Conservation (phyloP, 2,113 vertebrate species). For the Bufo gargarizans region DNA sequence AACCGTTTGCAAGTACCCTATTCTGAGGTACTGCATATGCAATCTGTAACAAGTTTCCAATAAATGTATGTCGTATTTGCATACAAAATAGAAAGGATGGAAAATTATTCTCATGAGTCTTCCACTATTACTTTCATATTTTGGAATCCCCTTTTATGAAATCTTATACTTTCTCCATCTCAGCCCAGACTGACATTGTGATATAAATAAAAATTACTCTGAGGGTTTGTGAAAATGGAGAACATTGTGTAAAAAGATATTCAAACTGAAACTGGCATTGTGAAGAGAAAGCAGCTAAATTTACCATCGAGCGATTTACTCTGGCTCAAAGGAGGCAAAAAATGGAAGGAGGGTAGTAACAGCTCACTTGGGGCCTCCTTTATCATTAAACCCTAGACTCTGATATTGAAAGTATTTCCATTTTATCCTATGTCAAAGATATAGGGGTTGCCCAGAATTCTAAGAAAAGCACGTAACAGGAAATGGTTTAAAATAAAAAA, state of each 20-base stretch:
- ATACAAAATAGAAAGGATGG: neutral
- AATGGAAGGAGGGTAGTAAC: neutral
- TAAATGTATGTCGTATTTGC: neutral
- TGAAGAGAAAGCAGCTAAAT: neutral
- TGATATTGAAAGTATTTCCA: too few species aligned
- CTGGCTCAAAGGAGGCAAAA: neutral
- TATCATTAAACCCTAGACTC: neutral
- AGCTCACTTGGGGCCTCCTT: neutral
- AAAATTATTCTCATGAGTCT: neutral
- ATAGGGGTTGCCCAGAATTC: too few species aligned
- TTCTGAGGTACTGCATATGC: too few species aligned
- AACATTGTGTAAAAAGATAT: neutral
- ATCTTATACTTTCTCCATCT: neutral
- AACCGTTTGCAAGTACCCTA: too few species aligned
- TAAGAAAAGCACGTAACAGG: too few species aligned
- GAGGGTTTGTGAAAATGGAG: neutral
- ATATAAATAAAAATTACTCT: neutral
- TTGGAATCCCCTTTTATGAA: conserved; percentile 12
- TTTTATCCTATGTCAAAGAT: too few species aligned
- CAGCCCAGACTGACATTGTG: neutral
- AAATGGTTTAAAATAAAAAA: too few species aligned
- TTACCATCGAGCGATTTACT: neutral
- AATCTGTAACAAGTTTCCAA: neutral
- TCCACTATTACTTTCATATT: neutral
- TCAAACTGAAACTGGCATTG: neutral